Evolutionary conservation across 2,888 invertebrate species (phyloP), one percentile per base, ranked within the genome.

Genomic region (Noctuana brunneofusca): DNA sequence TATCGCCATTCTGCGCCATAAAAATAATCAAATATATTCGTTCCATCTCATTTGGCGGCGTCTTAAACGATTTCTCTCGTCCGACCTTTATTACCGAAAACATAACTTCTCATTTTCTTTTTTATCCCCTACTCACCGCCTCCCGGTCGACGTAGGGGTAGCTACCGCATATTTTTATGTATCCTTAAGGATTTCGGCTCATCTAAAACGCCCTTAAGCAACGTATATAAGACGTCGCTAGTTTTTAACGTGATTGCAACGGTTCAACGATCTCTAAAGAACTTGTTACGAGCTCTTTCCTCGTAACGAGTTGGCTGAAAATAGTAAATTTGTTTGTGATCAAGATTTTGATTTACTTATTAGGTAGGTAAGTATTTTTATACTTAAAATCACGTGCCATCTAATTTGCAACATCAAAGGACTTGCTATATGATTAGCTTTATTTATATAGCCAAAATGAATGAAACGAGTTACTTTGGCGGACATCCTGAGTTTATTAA

Each of bases 51-150:
- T 91, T 91, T 91, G 87, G 84, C 83, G 81, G 83, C 84, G 83
- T 89, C 90, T 91, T 91, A 91, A 91, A 91, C 91, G 91, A 89
- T 91, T 91, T 90, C 87, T 89, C 90, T 90, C 86, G 89, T 90
- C 90, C 88, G 83, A 87, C 87, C 89, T 87, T 90, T 91, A 89
- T 90, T 91, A 89, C 90, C 86, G 83, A 90, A 89, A 90, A 89
- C 89, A 91, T 91, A 91, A 91, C 91, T 91, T 84, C 91, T 91
- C 89, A 91, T 91, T 91, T 89, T 87, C 87, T 89, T 89, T 91
- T 91, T 90, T 90, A 89, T 89, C 89, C 91, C 89, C 89, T 82
- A 83, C 86, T 85, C 84, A 78, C 80, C 84, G 81, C 85, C 80
- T 79, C 75, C 76, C 76, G 81, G 81, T 82, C 75, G 76, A 79